Percentiles rank a stretch among this genome's conserved stretches.
phyloP scores from a whole-genome alignment of 2,888 invertebrate genomes.

The Parnassius smintheus region DNA sequence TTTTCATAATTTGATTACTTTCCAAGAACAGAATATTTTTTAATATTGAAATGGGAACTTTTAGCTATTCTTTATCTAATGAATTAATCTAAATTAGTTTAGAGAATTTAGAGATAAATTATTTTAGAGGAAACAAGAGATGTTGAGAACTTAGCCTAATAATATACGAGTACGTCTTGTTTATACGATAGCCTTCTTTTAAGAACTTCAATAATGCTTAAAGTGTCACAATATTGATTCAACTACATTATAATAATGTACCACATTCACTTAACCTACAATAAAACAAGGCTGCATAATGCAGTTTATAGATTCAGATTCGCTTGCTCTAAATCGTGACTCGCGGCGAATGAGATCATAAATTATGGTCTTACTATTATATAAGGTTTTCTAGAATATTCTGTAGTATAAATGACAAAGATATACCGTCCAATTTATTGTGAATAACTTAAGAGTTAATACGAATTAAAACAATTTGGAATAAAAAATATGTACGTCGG shows the following conservation, averaged over 20 bases:
- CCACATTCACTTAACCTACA: slow-evolving; percentile 23
- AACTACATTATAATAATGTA: slow-evolving; percentile 14
- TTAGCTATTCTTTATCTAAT: too few species aligned
- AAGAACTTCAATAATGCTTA: too few species aligned
- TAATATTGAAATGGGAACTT: too few species aligned
- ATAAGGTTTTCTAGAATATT: slow-evolving; percentile 24
- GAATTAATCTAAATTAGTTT: too few species aligned
- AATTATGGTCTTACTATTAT: slow-evolving; percentile 27
- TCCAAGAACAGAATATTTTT: too few species aligned
- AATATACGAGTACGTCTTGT: too few species aligned
- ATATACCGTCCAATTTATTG: slow-evolving; percentile 3
- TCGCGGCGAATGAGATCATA: slow-evolving; percentile 35
- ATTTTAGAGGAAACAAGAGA: too few species aligned
- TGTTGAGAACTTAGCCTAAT: too few species aligned
- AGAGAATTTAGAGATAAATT: too few species aligned
- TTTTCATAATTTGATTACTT: too few species aligned
- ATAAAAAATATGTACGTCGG: slow-evolving; percentile 3
- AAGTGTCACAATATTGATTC: background rate
- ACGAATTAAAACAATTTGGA: slow-evolving; percentile 20
- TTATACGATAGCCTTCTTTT: too few species aligned
- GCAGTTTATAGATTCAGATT: slow-evolving; percentile 31
- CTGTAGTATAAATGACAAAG: slow-evolving; percentile 12
- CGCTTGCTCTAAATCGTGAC: slow-evolving; percentile 35
- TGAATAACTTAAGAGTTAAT: slow-evolving; percentile 5
- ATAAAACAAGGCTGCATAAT: slow-evolving; percentile 24